Conservation (phyloP, 2,113 vertebrate species). For the Thamnaconus septentrionalis region DNA sequence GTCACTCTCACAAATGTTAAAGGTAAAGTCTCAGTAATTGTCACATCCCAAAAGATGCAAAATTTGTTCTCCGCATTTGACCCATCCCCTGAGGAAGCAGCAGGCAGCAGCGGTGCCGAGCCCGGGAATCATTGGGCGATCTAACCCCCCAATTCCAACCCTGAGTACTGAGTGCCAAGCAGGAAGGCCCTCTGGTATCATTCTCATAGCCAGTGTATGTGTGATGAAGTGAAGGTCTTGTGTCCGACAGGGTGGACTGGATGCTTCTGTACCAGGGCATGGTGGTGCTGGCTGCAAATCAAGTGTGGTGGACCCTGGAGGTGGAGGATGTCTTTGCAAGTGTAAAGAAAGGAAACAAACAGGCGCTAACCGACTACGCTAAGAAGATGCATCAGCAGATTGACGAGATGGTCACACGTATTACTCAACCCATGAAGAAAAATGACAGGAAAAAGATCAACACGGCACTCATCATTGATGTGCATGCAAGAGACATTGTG, state of each 20-base stretch:
- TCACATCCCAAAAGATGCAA: no score
- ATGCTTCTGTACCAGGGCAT: slow-evolving; percentile 94
- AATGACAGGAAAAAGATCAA: slow-evolving; percentile 93
- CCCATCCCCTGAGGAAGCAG: no score
- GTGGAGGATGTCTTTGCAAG: slow-evolving; percentile 90
- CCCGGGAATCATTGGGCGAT: no score
- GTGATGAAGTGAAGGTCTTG: background rate
- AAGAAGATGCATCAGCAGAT: slow-evolving; percentile 90
- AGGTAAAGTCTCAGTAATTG: no score
- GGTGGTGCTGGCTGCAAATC: slow-evolving; percentile 92
- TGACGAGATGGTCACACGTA: slow-evolving; percentile 86
- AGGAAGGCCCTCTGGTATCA: no score
- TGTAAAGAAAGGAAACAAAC: slow-evolving; percentile 84
- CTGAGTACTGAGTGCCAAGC: no score
- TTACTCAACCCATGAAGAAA: slow-evolving; percentile 80
- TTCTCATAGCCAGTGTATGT: background rate
- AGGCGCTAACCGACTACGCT: slow-evolving; percentile 86
- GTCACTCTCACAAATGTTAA: no score
- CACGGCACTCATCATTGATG: slow-evolving; percentile 94
- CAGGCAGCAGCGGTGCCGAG: no score
- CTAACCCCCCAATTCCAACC: no score
- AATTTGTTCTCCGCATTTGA: no score
- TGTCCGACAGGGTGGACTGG: slow-evolving; percentile 86
- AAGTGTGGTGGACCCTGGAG: slow-evolving; percentile 99
- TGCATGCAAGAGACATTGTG: slow-evolving; percentile 94